Evolutionary conservation across 2,113 vertebrate genomes (phyloP), one percentile per base, ranked within the genome.

Genomic region (Sinocyclocheilus maitianheensis): DNA sequence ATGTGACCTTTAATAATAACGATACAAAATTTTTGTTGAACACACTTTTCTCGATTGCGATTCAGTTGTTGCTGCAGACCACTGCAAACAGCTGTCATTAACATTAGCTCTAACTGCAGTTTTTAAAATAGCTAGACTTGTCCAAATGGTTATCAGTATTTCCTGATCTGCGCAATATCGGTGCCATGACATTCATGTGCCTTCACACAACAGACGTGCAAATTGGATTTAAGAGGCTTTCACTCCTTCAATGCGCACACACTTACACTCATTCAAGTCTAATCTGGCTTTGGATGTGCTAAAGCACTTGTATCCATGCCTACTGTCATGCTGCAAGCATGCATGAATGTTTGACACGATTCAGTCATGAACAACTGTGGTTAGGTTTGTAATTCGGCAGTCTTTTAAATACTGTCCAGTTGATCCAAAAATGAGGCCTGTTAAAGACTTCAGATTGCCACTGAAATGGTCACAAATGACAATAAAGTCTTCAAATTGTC

Each of bases 171-270:
- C 60, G 26, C 30, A 60, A 78, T 60, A 78, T 37, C 9, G 4
- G 30, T 0, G 6, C 2, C 2, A 1, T 53, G 24, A 77, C 75
- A 77, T 77, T 53, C 13, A 24, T 77, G 46, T 77, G 46, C 75
- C 13, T 1, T 46, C 65, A 55, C 40, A 51, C 37, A 67, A 34
- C 62, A 51, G 80, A 63, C 74, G 46, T 74, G 48, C 7, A 30
- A 58, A 58, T 13, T 22, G 51, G 26, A 5, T 76, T 74, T 75
- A 76, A 84, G 53, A 75, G 67, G 71, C 83, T 75, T 84, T 84
- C 24, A 24, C n/a, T 30, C 62, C 65, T 72, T 72, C 26, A 8
- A 24, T 37, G 65, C 26, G 5, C 67, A 84, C 30, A 43, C 65
- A 46, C 46, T 46, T 46, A 11, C 9, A 26, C 46, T 60, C 26